Base-by-base conservation (phyloP, 2,888 invertebrate species). In the Drosophila suboccidentalis region DNA sequence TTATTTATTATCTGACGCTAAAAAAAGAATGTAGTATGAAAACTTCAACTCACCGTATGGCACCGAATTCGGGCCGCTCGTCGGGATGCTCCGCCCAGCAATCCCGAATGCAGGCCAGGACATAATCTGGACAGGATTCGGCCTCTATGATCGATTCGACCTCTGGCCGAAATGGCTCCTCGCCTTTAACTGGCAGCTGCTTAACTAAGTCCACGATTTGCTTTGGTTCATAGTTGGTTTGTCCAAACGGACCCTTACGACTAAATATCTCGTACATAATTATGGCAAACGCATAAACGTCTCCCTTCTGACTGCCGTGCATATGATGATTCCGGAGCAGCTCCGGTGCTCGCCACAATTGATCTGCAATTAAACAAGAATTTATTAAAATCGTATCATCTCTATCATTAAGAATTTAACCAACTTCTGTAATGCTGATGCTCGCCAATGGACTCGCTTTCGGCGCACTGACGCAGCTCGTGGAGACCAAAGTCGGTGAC, bases 311-410 rank as follows among this genome's bases (percentile, higher is more conserved):
- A 19, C 97, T 96, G 46, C 98, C 98, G 70, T 95, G 95, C 68
- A 94, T 94, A 77, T 95, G 95, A 71, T 96, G 94, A 90, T 96
- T 94, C 64, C 98, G 94, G 79, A 98, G 93, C 63, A 98, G 93
- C 92, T 99, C 99, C 0, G 99, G 99, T 11, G 99, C 97, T 92
- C 97, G 97, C 99, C 99, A 99, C 90, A 99, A 95, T 92, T 97
- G 94, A 93, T 96, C 97, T 97, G 82, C 0, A 26, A 41, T 4
- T 0, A 1, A 34, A 2, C 0, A 8, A 15, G 32, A 17, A 26
- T n/a, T 29, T 47, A 10, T 44, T 4, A 4, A n/a, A 9, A 1
- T 10, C n/a, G 0, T 8, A 26, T 15, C 22, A 29, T 1, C 6
- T 32, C 11, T 3, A 39, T 5, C 11, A 1, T 38, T 17, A 8